Conservation (phyloP, 1,140 invertebrate species). For the Cotesia glomerata region DNA sequence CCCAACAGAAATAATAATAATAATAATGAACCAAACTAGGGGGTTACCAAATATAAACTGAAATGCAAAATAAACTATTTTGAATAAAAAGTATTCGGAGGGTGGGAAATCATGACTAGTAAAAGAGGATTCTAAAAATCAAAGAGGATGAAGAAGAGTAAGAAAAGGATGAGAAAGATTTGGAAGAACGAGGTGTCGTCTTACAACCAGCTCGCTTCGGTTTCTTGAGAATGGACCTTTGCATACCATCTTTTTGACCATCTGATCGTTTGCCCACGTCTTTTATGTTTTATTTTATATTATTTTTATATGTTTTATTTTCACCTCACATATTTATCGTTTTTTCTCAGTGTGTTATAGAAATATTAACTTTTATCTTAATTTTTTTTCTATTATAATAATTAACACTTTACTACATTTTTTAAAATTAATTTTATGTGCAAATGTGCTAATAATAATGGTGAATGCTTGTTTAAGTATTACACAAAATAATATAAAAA, state of each 20-base stretch:
- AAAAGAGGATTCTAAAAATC: neutral
- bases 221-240: constrained; percentile 61
- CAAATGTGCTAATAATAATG: too few relatives aligned
- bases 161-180: constrained; percentile 41
- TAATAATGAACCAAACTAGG: constrained; percentile 25
- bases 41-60: neutral
- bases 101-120: neutral
- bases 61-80: constrained; percentile 25
- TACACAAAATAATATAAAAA: too few relatives aligned
- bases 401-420: too few relatives aligned
- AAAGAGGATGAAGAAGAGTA: neutral
- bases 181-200: constrained; percentile 60
- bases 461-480: too few relatives aligned
- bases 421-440: too few relatives aligned
- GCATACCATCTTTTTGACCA: constrained; percentile 63
- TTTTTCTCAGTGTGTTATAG: constrained; percentile 31
- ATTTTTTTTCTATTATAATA: too few relatives aligned
- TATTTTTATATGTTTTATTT: constrained; percentile 37
- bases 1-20: constrained; percentile 19
- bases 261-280: constrained; percentile 46
- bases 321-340: constrained; percentile 37
- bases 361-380: too few relatives aligned
- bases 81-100: neutral
- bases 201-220: constrained; percentile 63
- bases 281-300: constrained; percentile 44